A percentile compares a stretch with the other conserved stretches of the same genome.
phyloP scores from a whole-genome alignment of 1,140 invertebrate species.

The Neodiprion fabricii region DNA sequence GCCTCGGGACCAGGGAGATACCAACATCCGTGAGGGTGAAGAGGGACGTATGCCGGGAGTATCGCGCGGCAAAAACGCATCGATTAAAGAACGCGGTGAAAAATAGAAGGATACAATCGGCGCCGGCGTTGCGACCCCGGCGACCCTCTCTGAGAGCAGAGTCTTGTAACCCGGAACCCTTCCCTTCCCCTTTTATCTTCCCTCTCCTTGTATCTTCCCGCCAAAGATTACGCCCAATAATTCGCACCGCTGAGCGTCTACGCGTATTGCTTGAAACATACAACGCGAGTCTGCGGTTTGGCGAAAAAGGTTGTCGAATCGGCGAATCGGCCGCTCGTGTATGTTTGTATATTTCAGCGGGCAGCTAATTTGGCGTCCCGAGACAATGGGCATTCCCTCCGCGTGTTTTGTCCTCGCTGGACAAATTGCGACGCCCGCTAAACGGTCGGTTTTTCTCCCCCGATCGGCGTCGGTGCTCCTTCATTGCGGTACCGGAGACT shows the following conservation, averaged over 20 bases:
- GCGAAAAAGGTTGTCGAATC: neutral
- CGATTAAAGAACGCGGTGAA: constrained; percentile 53
- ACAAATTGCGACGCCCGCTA: constrained; percentile 58
- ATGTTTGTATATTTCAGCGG: neutral
- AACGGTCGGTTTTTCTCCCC: constrained; percentile 51
- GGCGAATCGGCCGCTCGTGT: neutral
- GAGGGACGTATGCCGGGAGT: neutral
- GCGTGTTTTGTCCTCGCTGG: constrained; percentile 51
- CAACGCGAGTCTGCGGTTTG: neutral
- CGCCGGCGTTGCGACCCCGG: constrained; percentile 41
- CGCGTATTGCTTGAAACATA: too few relatives aligned
- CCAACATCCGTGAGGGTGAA: neutral
- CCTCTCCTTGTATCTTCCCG: neutral
- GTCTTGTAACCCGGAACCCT: neutral
- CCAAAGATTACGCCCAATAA: constrained; percentile 19
- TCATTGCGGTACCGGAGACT: neutral
- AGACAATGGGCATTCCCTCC: constrained; percentile 54
- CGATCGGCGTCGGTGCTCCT: constrained; percentile 21
- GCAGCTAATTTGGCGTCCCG: constrained; percentile 15
- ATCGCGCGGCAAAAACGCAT: constrained; percentile 39
- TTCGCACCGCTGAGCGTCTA: neutral
- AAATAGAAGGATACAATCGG: constrained; percentile 44
- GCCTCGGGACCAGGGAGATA: neutral
- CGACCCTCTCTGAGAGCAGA: constrained; percentile 56
- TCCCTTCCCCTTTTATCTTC: neutral